Percentiles rank a stretch among this genome's conserved stretches.
Evolutionary conservation across 2,797 vertebrate species (phyloP).

Genomic region (Manis pentadactyla): DNA sequence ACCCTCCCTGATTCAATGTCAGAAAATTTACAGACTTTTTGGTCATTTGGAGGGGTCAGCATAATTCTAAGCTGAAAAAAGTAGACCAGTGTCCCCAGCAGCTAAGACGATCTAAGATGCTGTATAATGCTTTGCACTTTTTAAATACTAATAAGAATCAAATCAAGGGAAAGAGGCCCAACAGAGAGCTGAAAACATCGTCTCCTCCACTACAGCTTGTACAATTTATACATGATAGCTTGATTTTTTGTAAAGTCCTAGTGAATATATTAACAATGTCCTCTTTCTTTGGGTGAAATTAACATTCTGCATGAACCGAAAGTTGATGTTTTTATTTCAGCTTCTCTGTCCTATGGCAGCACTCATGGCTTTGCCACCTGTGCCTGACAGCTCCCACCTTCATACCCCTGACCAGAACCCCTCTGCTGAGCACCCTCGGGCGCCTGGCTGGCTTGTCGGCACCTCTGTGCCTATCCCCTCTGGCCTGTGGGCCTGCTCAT

Average conservation of each 20-base stretch:
- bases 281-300: neutral
- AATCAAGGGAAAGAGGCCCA: neutral
- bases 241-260: neutral
- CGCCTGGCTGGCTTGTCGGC: neutral
- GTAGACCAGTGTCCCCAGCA: neutral
- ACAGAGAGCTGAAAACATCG: neutral
- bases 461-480: fast-evolving
- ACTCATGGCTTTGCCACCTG: neutral
- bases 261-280: neutral
- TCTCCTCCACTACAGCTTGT: neutral
- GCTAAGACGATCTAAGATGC: neutral
- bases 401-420: neutral
- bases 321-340: neutral
- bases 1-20: neutral
- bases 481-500: neutral
- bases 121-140: neutral
- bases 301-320: neutral
- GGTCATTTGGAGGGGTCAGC: neutral
- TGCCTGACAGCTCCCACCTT: neutral
- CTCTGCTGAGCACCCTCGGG: neutral
- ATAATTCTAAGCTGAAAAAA: neutral
- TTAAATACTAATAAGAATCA: neutral
- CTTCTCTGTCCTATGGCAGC: neutral
- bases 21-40: neutral
- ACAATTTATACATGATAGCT: neutral